Conservation (phyloP, 2,113 vertebrate genomes). For the Heliornis fulica region DNA sequence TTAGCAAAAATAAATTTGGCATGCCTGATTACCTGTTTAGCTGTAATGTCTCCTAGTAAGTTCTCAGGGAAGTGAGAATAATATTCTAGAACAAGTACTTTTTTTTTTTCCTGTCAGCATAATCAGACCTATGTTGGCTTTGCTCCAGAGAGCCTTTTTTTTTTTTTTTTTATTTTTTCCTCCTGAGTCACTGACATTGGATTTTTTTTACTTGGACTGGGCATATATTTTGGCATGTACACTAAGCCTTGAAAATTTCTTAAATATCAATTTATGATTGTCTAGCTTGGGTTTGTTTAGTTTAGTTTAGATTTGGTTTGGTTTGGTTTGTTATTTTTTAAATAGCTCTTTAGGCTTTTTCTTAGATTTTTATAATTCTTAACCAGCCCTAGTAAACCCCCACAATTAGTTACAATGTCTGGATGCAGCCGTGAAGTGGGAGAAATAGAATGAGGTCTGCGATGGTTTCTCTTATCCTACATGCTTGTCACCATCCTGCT, state of each 20-base stretch:
- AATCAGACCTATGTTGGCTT: not conserved
- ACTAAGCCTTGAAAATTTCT: not conserved
- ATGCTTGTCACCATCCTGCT: accelerated
- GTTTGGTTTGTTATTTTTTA: too few species aligned
- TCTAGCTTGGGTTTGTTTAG: not conserved
- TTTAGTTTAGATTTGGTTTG: too few species aligned
- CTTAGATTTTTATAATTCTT: not conserved
- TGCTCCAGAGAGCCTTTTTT: not conserved
- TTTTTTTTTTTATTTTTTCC: not conserved
- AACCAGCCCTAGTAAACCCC: not conserved
- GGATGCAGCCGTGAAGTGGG: not conserved
- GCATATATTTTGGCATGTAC: not conserved
- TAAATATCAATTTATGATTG: not conserved
- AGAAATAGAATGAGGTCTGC: not conserved
- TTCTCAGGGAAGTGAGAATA: not conserved
- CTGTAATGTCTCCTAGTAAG: not conserved
- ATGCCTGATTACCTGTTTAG: constrained; percentile 23
- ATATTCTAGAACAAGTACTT: not conserved
- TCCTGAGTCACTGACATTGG: not conserved
- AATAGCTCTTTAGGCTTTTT: not conserved
- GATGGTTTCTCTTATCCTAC: not conserved
- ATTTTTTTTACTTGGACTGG: not conserved
- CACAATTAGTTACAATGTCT: not conserved
- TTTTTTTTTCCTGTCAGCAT: not conserved
- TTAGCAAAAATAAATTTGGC: constrained; percentile 7